Percentiles rank a stretch among this genome's conserved stretches.
These are phyloP conservation scores for Paedocypris sp. DNA, from an alignment of 2,113 vertebrate genomes.

Conservation along the genomic window DNA sequence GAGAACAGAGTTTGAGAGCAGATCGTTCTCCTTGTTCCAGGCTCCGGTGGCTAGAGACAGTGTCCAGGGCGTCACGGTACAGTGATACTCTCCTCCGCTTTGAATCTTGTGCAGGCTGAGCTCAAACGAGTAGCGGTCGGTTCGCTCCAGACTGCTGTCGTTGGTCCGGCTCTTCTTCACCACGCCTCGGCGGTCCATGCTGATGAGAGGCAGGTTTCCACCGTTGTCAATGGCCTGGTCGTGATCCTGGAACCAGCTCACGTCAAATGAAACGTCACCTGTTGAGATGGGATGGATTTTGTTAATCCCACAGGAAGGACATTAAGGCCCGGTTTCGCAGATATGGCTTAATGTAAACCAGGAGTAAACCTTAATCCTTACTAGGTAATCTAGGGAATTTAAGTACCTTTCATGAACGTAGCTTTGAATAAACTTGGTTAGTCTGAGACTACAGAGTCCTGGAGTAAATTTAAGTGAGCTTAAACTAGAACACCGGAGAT, in stretches of 20 bases:
- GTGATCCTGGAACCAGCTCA: conserved; percentile 75
- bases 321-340: too few species aligned
- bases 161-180: conserved; percentile 63
- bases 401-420: too few species aligned
- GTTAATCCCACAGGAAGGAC: neutral
- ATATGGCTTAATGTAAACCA: too few species aligned
- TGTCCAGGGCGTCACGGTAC: conserved; percentile 77
- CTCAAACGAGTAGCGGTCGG: conserved; percentile 62
- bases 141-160: conserved; percentile 74
- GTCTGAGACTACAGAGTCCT: too few species aligned
- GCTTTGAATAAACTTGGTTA: too few species aligned
- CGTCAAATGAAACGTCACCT: conserved; percentile 82
- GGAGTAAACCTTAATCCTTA: too few species aligned
- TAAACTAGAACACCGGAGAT: too few species aligned
- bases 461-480: too few species aligned
- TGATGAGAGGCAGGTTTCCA: conserved; percentile 54
- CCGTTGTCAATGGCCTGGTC: conserved; percentile 49
- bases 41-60: conserved; percentile 60
- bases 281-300: neutral
- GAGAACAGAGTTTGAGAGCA: conserved; percentile 67
- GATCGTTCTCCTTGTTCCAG: conserved; percentile 72
- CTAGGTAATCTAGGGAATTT: too few species aligned
- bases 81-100: conserved; percentile 80
- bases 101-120: conserved; percentile 69
- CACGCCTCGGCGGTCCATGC: conserved; percentile 71